phyloP scores from a whole-genome alignment of 1,140 invertebrate genomes.

The Bombus cullumanus region DNA sequence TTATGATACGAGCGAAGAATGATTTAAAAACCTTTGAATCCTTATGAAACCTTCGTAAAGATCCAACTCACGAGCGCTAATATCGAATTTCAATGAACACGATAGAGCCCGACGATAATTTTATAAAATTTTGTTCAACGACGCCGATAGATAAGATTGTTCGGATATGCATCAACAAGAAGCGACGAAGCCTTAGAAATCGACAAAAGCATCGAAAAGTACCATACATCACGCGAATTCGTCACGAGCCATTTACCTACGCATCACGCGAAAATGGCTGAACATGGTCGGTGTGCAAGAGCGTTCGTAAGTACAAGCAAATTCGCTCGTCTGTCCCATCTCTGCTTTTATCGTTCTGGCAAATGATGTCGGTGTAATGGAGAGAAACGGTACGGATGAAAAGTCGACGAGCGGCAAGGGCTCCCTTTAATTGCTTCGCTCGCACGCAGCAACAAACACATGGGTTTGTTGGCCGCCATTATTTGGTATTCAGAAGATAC shows the following conservation, averaged over 20 bases:
- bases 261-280: neutral
- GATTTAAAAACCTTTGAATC: neutral
- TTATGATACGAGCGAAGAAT: neutral
- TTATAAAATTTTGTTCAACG: neutral
- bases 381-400: neutral
- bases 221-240: neutral
- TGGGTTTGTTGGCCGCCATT: conserved; percentile 29
- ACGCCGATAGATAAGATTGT: neutral
- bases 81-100: neutral
- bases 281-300: neutral
- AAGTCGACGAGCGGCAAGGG: conserved; percentile 2
- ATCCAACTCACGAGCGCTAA: no score
- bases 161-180: neutral
- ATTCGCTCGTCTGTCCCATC: neutral
- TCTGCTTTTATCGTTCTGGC: conserved; percentile 23
- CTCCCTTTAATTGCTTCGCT: conserved; percentile 38
- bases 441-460: conserved; percentile 9
- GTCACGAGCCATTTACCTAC: conserved; percentile 7
- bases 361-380: neutral
- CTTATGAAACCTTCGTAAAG: no score
- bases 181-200: neutral
- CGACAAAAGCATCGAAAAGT: neutral
- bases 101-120: neutral
- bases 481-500: conserved; percentile 59
- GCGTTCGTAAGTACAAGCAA: conserved; percentile 15